Percentiles rank a stretch among this genome's conserved stretches.
Conservation (phyloP, 2,797 vertebrate genomes). For the Stomatorhinus walkeri region DNA sequence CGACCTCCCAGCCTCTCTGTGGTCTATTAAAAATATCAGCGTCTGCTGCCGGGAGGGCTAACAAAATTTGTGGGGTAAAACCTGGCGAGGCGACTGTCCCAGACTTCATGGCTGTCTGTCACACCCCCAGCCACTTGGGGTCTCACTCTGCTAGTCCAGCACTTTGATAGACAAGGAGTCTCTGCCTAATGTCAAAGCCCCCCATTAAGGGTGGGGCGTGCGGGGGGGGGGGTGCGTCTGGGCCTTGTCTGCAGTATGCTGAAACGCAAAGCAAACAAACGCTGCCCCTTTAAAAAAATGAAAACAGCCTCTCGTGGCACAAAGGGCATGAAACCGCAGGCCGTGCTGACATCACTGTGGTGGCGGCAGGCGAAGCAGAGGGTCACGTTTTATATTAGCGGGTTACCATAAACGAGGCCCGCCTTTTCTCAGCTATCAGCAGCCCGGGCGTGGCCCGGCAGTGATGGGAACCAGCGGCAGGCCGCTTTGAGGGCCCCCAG, state of each 20-base stretch:
- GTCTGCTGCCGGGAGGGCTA: background rate
- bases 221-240: background rate
- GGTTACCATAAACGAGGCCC: conserved; percentile 16
- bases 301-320: background rate
- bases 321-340: background rate
- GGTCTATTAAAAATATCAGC: background rate
- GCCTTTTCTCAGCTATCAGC: background rate
- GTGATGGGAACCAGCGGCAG: conserved; percentile 10
- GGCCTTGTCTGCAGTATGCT: background rate
- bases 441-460: background rate
- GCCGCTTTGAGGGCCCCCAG: background rate
- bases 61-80: background rate
- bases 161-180: background rate
- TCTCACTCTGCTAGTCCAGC: background rate
- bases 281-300: background rate
- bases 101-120: background rate
- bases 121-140: background rate
- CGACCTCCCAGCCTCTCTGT: background rate
- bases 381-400: conserved; percentile 19
- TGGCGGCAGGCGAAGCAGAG: conserved; percentile 32
- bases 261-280: background rate
- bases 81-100: background rate
- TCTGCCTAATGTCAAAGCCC: background rate
- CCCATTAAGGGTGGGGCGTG: background rate
- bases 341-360: conserved; percentile 52